These are phyloP conservation scores for Drosophila lacertosa DNA, from an alignment of 1,140 invertebrate species.

Conservation along the genomic window DNA sequence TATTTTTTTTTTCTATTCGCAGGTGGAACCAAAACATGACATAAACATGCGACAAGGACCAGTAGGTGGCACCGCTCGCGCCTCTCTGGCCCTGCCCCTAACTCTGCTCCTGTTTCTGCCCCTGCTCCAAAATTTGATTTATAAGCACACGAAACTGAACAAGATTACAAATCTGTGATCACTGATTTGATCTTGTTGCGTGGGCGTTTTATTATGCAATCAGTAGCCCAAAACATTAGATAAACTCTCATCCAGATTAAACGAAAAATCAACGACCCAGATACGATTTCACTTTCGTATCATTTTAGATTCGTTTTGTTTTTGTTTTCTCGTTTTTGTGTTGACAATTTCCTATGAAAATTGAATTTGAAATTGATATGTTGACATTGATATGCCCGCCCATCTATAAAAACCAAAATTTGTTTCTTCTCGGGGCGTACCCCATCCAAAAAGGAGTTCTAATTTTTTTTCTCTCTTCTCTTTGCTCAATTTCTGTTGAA, in stretches of 20 bases:
- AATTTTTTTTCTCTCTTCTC: not conserved
- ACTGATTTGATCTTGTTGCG: slow-evolving; percentile 10
- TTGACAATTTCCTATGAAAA: slow-evolving; percentile 64
- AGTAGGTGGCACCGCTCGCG: slow-evolving; percentile 57
- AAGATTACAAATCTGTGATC: not conserved
- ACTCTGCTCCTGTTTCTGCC: not conserved
- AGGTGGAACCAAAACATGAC: slow-evolving; percentile 40
- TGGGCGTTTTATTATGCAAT: slow-evolving; percentile 81
- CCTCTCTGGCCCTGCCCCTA: slow-evolving; percentile 10
- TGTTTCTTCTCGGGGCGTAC: slow-evolving; percentile 9
- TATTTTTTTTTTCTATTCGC: slow-evolving; percentile 12
- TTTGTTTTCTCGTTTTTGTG: slow-evolving; percentile 8
- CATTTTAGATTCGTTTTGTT: slow-evolving; percentile 6
- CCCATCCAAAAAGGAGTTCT: slow-evolving; percentile 8
- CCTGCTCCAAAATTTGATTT: slow-evolving; percentile 61
- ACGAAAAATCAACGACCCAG: slow-evolving; percentile 26
- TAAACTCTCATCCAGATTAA: not conserved
- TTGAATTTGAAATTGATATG: slow-evolving; percentile 62
- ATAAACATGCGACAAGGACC: slow-evolving; percentile 27
- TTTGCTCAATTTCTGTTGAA: slow-evolving; percentile 5
- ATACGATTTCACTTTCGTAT: slow-evolving; percentile 66
- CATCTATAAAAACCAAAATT: slow-evolving; percentile 30
- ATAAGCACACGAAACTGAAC: slow-evolving; percentile 32
- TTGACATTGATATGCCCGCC: slow-evolving; percentile 66
- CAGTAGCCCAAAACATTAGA: slow-evolving; percentile 59